Evolutionary conservation across 2,797 vertebrate species (phyloP), one percentile per base, ranked within the genome.

Genomic region (Brachyrhaphis roseni): DNA sequence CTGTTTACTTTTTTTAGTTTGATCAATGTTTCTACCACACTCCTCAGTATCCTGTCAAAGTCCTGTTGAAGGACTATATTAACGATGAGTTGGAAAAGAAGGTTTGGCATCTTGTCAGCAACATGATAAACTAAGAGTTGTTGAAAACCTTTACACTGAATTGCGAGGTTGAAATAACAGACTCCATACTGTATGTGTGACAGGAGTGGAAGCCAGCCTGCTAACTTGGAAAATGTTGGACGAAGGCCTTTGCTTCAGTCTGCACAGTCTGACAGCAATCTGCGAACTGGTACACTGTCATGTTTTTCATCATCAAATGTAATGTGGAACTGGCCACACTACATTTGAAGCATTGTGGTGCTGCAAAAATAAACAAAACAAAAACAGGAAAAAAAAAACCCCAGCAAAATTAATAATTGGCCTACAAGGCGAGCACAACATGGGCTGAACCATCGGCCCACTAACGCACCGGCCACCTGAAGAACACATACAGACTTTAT

Each of bases 151-250:
- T 36, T 64, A 2, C 16, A 36, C 7, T 1, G 31, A 34, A 34
- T 64, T 20, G 31, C 2, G 1, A 41, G 4, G 36, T 26, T 39
- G 11, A 15, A 43, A 46, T 71, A 45, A 28, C 41, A 45, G 12
- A 71, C 11, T 70, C 72, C 15, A 15, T 1, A 5, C 28, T 83
- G 18, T 81, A 0, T 86, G 74, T 66, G 16, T 78, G 78, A 49
- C 84, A 97, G 97, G 90, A 97, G 96, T 85, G 97, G 96, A 62
- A 97, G 96, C 90, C 96, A 98, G 34, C 97, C 96, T 1, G 90
- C 94, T 5, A 96, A 96, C 81, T 79, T 97, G 89, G 95, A 97
- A 72, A 94, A 90, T 4, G 79, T 96, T 43, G 96, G 95, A n/a
- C 79, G 80, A 16, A 88, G 92, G 82, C 93, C 95, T 5, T 94